Conservation (phyloP, 2,113 vertebrate genomes). For the Rhinopomastus cyanomelas region DNA sequence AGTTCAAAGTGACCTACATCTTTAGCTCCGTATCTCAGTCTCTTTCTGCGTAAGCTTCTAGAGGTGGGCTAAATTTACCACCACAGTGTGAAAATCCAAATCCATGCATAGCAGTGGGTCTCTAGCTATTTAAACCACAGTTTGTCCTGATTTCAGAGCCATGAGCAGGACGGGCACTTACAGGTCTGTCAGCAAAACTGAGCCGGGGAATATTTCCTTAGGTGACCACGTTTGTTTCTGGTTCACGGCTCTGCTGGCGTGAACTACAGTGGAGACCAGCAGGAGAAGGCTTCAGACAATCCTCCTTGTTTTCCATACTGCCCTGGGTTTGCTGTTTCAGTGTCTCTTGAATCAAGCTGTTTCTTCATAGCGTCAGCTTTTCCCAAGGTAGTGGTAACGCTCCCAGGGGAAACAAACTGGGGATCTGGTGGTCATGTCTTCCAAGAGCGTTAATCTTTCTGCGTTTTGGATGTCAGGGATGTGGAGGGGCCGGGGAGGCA, state of each 20-base stretch:
- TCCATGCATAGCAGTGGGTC: not conserved
- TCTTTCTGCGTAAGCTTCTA: not conserved
- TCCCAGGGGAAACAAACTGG: not conserved
- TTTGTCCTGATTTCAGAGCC: not conserved
- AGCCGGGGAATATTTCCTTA: not conserved
- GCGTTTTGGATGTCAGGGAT: not conserved
- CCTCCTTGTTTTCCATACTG: not conserved
- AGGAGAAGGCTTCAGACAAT: not conserved
- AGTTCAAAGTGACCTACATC: conserved; percentile 5
- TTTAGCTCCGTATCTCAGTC: not conserved
- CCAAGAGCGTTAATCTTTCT: not conserved
- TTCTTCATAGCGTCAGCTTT: not conserved
- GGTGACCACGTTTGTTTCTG: not conserved
- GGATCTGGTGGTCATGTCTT: not conserved
- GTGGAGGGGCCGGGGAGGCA: not conserved
- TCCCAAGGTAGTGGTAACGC: not conserved
- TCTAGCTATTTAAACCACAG: not conserved
- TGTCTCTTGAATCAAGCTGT: not conserved
- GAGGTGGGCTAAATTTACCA: conserved; percentile 18
- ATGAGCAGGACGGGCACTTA: not conserved
- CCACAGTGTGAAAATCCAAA: not conserved
- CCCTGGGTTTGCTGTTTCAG: not conserved
- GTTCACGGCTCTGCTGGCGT: not conserved
- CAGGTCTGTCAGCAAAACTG: not conserved
- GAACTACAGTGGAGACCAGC: not conserved